A percentile compares a stretch with the other conserved stretches of the same genome.
These are phyloP conservation scores for Daktulosphaira vitifoliae DNA, from an alignment of 1,140 invertebrate genomes.

Conservation along the genomic window DNA sequence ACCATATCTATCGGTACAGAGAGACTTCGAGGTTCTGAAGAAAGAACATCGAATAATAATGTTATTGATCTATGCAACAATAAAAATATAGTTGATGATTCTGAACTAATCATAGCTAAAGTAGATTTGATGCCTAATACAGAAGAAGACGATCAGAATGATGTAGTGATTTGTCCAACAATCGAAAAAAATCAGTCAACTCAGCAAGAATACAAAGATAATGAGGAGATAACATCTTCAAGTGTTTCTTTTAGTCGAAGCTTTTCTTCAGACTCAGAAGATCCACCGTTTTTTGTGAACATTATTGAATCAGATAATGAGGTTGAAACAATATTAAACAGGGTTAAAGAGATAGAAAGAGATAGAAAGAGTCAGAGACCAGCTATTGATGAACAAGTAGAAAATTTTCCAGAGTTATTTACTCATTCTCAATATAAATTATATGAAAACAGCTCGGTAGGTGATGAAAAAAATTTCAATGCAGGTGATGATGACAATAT, in stretches of 20 bases:
- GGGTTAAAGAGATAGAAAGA: too few species aligned
- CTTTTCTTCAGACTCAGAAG: conserved; percentile 6
- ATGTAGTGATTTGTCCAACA: background rate
- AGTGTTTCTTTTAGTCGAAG: conserved; percentile 16
- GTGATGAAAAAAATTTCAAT: background rate
- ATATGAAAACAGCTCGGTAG: background rate
- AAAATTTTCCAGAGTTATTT: conserved; percentile 18
- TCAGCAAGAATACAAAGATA: background rate
- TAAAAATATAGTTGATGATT: too few species aligned
- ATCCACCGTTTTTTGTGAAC: conserved; percentile 1
- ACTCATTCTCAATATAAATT: conserved; percentile 11
- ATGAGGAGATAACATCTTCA: background rate
- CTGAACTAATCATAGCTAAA: background rate
- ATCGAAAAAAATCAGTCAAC: background rate
- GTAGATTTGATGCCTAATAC: conserved; percentile 1
- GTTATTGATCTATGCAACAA: too few species aligned
- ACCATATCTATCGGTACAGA: conserved; percentile 16
- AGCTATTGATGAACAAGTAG: conserved; percentile 17
- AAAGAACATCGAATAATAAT: background rate
- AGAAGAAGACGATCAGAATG: conserved; percentile 21
- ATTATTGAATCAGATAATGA: conserved; percentile 2
- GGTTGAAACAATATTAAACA: conserved; percentile 3
- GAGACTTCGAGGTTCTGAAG: background rate
- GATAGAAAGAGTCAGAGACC: background rate
- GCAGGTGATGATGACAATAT: background rate